phyloP scores from a whole-genome alignment of 2,113 vertebrate genomes.

The Rhea pennata region DNA sequence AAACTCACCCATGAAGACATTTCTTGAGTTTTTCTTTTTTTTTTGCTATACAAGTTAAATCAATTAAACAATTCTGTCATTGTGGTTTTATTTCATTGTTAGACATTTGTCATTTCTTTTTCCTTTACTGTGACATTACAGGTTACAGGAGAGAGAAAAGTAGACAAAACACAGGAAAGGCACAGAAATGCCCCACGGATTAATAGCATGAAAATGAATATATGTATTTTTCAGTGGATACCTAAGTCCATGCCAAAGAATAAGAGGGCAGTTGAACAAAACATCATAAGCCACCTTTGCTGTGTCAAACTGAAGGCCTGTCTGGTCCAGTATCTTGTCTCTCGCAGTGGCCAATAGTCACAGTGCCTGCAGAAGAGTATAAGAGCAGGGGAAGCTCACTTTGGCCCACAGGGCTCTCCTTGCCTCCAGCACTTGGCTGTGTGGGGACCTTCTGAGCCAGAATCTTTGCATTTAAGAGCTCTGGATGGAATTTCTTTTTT shows the following conservation, averaged over 20 bases:
- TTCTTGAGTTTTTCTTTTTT: background rate
- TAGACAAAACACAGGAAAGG: background rate
- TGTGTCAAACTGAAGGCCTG: background rate
- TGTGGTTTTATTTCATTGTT: background rate
- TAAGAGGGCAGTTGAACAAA: background rate
- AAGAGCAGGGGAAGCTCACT: background rate
- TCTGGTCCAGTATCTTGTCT: background rate
- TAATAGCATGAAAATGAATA: background rate
- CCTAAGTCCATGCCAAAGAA: background rate
- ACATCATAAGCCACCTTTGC: background rate
- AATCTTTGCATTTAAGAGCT: background rate
- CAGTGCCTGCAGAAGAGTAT: rapidly evolving
- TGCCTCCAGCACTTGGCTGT: background rate
- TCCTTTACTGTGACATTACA: background rate
- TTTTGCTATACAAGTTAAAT: background rate
- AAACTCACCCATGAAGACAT: background rate
- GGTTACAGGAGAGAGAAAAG: background rate
- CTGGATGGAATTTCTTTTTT: background rate
- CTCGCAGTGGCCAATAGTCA: background rate
- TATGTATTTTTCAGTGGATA: background rate
- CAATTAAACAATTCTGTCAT: background rate
- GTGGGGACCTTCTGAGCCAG: background rate
- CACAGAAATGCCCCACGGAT: background rate
- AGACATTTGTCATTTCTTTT: background rate
- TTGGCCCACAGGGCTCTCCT: rapidly evolving